Evolutionary conservation across 2,797 vertebrate genomes (phyloP).

Genomic region (Heterohyrax brucei): DNA sequence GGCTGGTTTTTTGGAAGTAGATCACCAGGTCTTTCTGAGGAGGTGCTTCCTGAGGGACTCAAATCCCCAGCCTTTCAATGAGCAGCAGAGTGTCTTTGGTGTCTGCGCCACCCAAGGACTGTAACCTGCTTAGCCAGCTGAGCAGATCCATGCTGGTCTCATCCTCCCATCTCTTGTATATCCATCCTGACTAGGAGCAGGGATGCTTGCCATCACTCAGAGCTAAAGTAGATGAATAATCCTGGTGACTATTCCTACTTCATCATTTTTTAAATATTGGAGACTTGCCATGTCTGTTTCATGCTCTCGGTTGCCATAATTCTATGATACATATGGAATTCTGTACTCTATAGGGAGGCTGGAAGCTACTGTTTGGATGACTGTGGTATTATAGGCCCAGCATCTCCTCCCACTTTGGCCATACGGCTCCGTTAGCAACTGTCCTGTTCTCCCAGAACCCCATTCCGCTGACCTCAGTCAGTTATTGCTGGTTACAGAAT

Average conservation of each 20-base stretch:
- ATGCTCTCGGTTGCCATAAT: accelerated
- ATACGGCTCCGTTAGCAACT: accelerated
- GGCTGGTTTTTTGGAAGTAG: neutral
- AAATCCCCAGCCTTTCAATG: neutral
- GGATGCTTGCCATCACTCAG: neutral
- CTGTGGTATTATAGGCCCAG: no score
- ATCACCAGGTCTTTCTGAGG: neutral
- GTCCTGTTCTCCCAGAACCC: neutral
- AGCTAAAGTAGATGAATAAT: neutral
- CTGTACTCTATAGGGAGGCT: neutral
- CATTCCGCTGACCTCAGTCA: neutral
- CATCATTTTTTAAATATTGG: neutral
- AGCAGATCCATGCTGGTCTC: accelerated
- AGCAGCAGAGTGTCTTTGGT: neutral
- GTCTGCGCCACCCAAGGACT: neutral
- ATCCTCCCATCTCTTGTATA: neutral
- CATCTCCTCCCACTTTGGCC: neutral
- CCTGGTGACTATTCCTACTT: neutral
- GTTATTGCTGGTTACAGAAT: neutral
- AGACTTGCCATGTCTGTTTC: neutral
- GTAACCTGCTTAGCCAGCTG: neutral
- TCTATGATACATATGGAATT: neutral
- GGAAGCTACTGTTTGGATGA: neutral
- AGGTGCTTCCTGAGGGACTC: neutral
- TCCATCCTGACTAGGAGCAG: neutral